These are phyloP conservation scores for Hylaea fasciaria DNA, from an alignment of 2,888 invertebrate species.

Conservation along the genomic window DNA sequence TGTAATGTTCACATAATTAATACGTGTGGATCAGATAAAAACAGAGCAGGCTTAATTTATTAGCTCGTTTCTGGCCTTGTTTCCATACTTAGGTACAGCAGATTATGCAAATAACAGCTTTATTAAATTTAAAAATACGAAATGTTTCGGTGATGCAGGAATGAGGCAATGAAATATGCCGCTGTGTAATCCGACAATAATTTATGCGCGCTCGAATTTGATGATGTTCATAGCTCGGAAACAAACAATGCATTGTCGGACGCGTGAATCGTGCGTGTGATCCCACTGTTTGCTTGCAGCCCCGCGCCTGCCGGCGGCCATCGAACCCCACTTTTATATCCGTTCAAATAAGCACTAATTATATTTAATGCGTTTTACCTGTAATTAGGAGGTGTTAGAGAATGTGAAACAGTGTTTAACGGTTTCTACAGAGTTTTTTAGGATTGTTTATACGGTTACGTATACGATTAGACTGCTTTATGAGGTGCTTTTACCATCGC, in stretches of 20 bases:
- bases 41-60: constrained; percentile 22
- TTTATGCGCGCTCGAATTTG: constrained; percentile 58
- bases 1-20: background rate
- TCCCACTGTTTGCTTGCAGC: constrained; percentile 56
- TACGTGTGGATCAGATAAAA: constrained; percentile 20
- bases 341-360: constrained; percentile 79
- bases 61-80: constrained; percentile 24
- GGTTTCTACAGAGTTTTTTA: constrained; percentile 67
- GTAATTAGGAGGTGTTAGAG: constrained; percentile 82
- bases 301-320: constrained; percentile 45
- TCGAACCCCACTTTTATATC: constrained; percentile 74
- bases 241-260: constrained; percentile 66
- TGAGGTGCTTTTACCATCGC: constrained; percentile 66
- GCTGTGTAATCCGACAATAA: constrained; percentile 56
- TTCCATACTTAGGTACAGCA: constrained; percentile 10
- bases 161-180: constrained; percentile 53
- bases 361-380: constrained; percentile 80
- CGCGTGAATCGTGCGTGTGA: constrained; percentile 61
- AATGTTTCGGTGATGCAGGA: constrained; percentile 24
- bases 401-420: constrained; percentile 76
- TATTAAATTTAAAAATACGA: constrained; percentile 25
- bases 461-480: constrained; percentile 71
- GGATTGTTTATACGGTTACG: constrained; percentile 67
- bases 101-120: constrained; percentile 31
- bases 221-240: constrained; percentile 56